Base-by-base conservation (phyloP, 2,113 vertebrate species). In the Connochaetes taurinus region DNA sequence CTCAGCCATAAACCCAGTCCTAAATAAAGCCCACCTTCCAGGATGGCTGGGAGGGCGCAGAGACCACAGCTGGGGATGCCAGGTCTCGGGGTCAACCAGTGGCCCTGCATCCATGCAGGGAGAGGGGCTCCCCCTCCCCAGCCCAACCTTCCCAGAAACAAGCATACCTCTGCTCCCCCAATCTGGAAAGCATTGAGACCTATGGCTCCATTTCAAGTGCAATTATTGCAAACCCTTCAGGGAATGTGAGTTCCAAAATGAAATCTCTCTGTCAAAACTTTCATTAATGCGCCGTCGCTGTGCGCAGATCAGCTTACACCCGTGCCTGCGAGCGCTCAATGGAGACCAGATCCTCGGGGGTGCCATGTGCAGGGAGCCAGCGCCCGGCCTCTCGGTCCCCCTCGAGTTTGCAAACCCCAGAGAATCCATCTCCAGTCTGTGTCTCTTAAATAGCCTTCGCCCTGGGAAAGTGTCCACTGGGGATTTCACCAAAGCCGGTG, bases 241-340 rank as follows among this genome's bases (percentile, higher is more conserved):
- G 98, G 94, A 97, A 98, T 33, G 6, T 64, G 97, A 95, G 88
- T 97, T 98, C 98, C 94, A 90, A 98, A 98, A 98, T 97, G 89
- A 98, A 98, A 98, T 98, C 97, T 98, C 97, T 98, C 95, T 98
- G 98, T 98, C 98, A 98, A 98, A 98, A 98, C 90, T 97, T 98
- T 90, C 96, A 96, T 98, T 97, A 98, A 80, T 87, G 97, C 82
- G 27, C 94, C 84, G 1, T 90, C 96, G 97, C 90, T 91, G 95
- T 5, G 45, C 9, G 3, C 74, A 50, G 67, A 97, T 98, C 91
- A 21, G 91, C 98, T 98, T 98, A 97, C 98, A 95, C 0, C 45
- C 83, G 1, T 95, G 97, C 94, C 97, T 92, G 71, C 31, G 80
- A 96, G 92, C 40, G 0, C 94, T 80, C 85, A 58, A 47, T 87